Percentiles rank a stretch among this genome's conserved stretches.
These are phyloP conservation scores for Apodemus speciosus DNA, from an alignment of 2,113 vertebrate species.

Conservation along the genomic window DNA sequence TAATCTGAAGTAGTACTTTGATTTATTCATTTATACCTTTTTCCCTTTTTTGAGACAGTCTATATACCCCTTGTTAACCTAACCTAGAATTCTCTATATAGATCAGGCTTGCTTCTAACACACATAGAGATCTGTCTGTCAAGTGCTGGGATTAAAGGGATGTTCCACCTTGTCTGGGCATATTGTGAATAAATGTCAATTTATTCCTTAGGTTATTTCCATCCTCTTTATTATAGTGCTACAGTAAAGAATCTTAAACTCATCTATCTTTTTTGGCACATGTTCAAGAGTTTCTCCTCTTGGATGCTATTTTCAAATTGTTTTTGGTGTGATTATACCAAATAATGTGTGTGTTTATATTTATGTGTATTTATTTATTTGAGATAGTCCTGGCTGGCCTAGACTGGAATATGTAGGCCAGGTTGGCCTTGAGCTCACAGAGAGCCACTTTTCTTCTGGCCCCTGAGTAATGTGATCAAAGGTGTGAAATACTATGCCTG, in stretches of 20 bases:
- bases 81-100: not conserved
- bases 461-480: not conserved
- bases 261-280: not conserved
- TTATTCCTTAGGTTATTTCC: not conserved
- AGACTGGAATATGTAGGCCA: not conserved
- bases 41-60: not conserved
- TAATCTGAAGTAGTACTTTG: not conserved
- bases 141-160: not conserved
- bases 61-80: no score
- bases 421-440: not conserved
- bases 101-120: not conserved
- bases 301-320: not conserved
- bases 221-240: not conserved
- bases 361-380: not conserved
- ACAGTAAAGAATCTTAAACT: not conserved
- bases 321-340: slow-evolving; percentile 38
- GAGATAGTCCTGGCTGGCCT: not conserved
- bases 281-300: not conserved
- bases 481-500: not conserved
- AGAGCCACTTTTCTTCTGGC: not conserved
- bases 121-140: not conserved
- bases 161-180: not conserved
- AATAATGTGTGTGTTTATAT: not conserved
- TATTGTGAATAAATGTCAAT: not conserved
- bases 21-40: not conserved